Evolutionary conservation across 2,113 vertebrate genomes (phyloP), one percentile per base, ranked within the genome.

Genomic region (Pycnonotus jocosus): DNA sequence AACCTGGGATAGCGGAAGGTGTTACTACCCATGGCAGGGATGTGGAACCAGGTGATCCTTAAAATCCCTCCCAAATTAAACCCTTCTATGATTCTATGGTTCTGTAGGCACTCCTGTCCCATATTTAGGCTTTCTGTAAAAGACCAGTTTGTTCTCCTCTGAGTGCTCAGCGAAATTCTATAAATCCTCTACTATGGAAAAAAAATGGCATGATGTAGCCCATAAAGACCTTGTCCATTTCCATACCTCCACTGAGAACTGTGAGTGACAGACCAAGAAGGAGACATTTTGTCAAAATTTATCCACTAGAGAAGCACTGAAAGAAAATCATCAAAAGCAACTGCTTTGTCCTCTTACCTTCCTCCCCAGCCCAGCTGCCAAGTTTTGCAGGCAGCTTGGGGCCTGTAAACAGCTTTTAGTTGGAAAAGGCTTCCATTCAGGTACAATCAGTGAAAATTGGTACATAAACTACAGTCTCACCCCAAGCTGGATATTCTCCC

Each of bases 1-100:
- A 40, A 0, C 23, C 20, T 68, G 61, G 28, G 4, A 3, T 0
- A 15, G 19, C 30, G 16, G 28, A 24, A 51, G 13, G 1, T 23
- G 27, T 44, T 22, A 18, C 22, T 50, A 42, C 3, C 14, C 18
- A 8, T 18, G 33, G 33, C 27, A 66, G 44, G 12, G 11, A 6
- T 13, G 15, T 42, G 31, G 15, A 4, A 24, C 11, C 2, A 10
- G 13, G 10, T 15, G 9, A 24, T 11, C 6, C 51, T 58, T n/a
- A 58, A 58, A 37, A 19, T 38, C 22, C 9, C 6, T 45, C 51
- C 23, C 23, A 24, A 11, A 7, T 15, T 28, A n/a, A 81, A 12
- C 7, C 6, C 15, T 38, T 12, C 28, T 25, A 5, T 66, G 19
- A 51, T 23, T 51, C 58, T 13, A 0, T 24, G 8, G 11, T 10